Conservation (phyloP, 2,113 vertebrate species). For the Blennius ocellaris region DNA sequence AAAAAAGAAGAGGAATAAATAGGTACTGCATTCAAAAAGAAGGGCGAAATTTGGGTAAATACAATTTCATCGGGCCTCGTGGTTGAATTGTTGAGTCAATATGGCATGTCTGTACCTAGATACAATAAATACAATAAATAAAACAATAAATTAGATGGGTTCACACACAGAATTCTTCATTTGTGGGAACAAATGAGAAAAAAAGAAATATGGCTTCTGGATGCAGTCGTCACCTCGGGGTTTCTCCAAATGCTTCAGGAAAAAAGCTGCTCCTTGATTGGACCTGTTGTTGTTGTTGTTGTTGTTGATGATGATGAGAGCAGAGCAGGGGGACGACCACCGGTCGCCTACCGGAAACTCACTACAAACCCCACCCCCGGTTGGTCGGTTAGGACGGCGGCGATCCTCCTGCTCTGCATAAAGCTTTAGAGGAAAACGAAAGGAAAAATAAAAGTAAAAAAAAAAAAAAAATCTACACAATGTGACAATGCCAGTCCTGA, state of each 20-base stretch:
- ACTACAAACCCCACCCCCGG: slow-evolving; percentile 11
- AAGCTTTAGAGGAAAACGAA: slow-evolving; percentile 69
- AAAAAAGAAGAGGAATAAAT: slow-evolving; percentile 65
- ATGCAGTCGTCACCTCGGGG: slow-evolving; percentile 74
- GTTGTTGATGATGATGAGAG: no score
- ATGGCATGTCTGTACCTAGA: slow-evolving; percentile 78
- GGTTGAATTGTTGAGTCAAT: slow-evolving; percentile 63
- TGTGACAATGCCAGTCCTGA: slow-evolving; percentile 50
- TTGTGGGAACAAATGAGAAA: slow-evolving; percentile 75
- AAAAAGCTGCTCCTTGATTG: slow-evolving; percentile 48
- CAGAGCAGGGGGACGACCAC: slow-evolving; percentile 41
- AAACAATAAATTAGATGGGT: slow-evolving; percentile 85
- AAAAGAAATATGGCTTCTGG: slow-evolving; percentile 83
- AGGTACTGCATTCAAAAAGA: slow-evolving; percentile 73
- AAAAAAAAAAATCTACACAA: slow-evolving; percentile 66
- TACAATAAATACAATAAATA: slow-evolving; percentile 86
- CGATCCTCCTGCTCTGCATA: slow-evolving; percentile 53
- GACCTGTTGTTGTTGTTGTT: slow-evolving; percentile 33
- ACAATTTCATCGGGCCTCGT: slow-evolving; percentile 64
- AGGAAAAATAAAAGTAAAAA: slow-evolving; percentile 60
- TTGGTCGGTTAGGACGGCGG: slow-evolving; percentile 25
- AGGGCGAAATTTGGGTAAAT: slow-evolving; percentile 67
- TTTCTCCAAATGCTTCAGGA: slow-evolving; percentile 64
- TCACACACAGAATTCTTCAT: slow-evolving; percentile 74
- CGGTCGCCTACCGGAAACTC: slow-evolving; percentile 10